Evolutionary conservation across 2,797 vertebrate genomes (phyloP).

Genomic region (Cirrhinus molitorella): DNA sequence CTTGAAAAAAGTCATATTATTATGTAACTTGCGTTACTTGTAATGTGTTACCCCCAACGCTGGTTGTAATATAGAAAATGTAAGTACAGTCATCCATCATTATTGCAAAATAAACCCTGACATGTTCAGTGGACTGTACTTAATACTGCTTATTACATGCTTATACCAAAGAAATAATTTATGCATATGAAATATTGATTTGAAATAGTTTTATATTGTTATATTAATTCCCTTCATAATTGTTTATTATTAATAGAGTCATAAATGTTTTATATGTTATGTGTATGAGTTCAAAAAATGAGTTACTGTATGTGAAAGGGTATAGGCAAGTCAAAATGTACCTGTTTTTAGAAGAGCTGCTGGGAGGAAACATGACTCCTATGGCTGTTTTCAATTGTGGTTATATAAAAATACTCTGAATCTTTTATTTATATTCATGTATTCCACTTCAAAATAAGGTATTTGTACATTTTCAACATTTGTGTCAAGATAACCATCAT

Average conservation of each 20-base stretch:
- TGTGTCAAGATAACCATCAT: background rate
- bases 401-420: background rate
- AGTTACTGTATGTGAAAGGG: background rate
- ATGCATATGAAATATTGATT: background rate
- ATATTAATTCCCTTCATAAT: background rate
- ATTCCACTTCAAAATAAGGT: background rate
- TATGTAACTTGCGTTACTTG: too few relatives aligned
- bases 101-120: background rate
- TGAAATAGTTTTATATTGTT: background rate
- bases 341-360: background rate
- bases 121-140: background rate
- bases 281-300: background rate
- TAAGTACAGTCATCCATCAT: background rate
- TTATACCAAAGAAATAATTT: background rate
- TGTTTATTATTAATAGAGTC: background rate
- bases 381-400: background rate
- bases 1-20: too few relatives aligned
- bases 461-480: background rate
- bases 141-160: too few relatives aligned
- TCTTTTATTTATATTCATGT: slow-evolving; percentile 12
- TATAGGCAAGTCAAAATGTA: background rate
- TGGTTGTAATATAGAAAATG: too few relatives aligned
- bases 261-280: background rate
- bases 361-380: background rate
- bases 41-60: too few relatives aligned